Evolutionary conservation across 2,888 invertebrate genomes (phyloP), one percentile per base, ranked within the genome.

Genomic region (Aethes cnicana): DNA sequence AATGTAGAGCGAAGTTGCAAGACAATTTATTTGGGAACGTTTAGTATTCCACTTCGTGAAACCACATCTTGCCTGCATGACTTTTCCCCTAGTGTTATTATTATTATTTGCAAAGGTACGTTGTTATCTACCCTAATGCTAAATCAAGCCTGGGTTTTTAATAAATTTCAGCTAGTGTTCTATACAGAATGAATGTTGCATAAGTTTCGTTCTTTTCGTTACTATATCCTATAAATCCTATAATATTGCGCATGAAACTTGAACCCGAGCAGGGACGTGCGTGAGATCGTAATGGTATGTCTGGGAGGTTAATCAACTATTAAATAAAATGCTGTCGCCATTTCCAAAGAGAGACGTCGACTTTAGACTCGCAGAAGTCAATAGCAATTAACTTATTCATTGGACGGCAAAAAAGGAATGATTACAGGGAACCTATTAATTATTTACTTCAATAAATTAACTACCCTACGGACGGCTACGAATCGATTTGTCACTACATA

Each of bases 181-280:
- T n/a, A n/a, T n/a, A n/a, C n/a, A n/a, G n/a, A n/a, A n/a, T n/a
- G n/a, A n/a, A n/a, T n/a, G n/a, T n/a, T n/a, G n/a, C n/a, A n/a
- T n/a, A n/a, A n/a, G n/a, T n/a, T n/a, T n/a, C n/a, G n/a, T n/a
- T n/a, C n/a, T n/a, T n/a, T n/a, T n/a, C n/a, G n/a, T n/a, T n/a
- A n/a, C n/a, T n/a, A n/a, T n/a, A n/a, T n/a, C n/a, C n/a, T n/a
- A n/a, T n/a, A n/a, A n/a, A n/a, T n/a, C n/a, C n/a, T n/a, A n/a
- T n/a, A n/a, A n/a, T n/a, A n/a, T 25, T 52, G 53, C 47, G 47
- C 47, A 53, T 42, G 41, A 9, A 32, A 32, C 21, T 36, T 53
- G 47, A 53, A 53, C 53, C 18, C 42, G 17, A 8, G 53, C n/a
- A n/a, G 14, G n/a, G 36, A 39, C 35, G 42, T 41, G 42, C 48